These are phyloP conservation scores for Genyomyrus donnyi DNA, from an alignment of 2,113 vertebrate genomes.

Conservation along the genomic window DNA sequence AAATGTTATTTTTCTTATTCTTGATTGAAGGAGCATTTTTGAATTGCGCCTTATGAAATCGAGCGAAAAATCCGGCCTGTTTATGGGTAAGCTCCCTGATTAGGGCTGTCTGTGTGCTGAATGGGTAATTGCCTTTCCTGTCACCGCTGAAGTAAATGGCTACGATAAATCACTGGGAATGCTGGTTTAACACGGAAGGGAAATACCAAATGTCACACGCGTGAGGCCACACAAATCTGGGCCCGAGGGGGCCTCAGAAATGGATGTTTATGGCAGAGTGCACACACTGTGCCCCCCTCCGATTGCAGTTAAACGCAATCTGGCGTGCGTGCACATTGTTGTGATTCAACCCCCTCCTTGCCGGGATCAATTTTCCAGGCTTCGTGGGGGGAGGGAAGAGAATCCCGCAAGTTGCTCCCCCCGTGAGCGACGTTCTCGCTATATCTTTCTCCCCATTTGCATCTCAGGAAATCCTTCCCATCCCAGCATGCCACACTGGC, in stretches of 20 bases:
- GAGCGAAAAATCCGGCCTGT: background rate
- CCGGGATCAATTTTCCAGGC: background rate
- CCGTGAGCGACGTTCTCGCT: background rate
- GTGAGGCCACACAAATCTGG: background rate
- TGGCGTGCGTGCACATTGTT: background rate
- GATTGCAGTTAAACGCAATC: no score
- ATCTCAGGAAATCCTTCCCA: constrained; percentile 93
- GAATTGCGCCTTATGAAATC: background rate
- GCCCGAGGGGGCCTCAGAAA: background rate
- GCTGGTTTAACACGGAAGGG: background rate
- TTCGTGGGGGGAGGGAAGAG: background rate
- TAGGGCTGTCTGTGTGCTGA: constrained; percentile 5
- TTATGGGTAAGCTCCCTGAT: background rate
- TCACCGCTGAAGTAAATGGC: background rate
- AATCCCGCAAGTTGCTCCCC: background rate
- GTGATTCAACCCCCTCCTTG: background rate
- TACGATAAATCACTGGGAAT: background rate
- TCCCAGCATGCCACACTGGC: constrained; percentile 95
- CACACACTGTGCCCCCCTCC: background rate
- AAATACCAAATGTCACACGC: constrained; percentile 17
- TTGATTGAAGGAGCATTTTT: background rate
- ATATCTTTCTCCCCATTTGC: constrained; percentile 46
- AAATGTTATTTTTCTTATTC: background rate
- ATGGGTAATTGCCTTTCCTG: background rate
- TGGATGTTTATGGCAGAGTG: background rate